Base-by-base conservation (phyloP, 1,140 invertebrate species). In the Hetaerina americana region DNA sequence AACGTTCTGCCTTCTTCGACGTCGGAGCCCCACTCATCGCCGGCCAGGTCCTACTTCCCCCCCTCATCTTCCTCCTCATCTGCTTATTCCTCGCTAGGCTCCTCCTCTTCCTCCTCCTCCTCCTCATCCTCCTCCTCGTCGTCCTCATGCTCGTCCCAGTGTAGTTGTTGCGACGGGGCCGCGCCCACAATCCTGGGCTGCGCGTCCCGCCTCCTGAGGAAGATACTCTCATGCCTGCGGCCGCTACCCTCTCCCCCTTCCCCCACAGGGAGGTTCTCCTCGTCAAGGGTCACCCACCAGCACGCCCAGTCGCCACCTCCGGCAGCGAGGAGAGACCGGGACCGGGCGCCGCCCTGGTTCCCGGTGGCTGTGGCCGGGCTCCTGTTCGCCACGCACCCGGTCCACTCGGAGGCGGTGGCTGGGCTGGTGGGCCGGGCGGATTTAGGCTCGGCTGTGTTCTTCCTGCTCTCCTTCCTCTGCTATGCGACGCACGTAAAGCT, bases 381-480 rank as follows among this genome's bases (percentile, higher is more conserved):
- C 0, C 84, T 96, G 26, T 99, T 98, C 83, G 94, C 96, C 49
- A 89, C 93, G 0, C 97, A 98, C 84, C 97, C 97, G 22, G 89
- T 99, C 75, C 97, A 99, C 82, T 94, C 92, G 27, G 96, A 98
- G 82, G 94, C 95, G 0, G 95, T 98, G 6, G 94, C 95, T 12
- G 95, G 95, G n/a, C 88, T 98, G 67, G 96, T 98, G 12, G 96
- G 97, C 10, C 85, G 95, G 76, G 96, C 96, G 5, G 97, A 99
- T 82, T 84, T 97, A 22, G 88, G 95, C 10, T 93, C 94, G 24
- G 94, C 94, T 77, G 89, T 96, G 74, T 92, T 97, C 81, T 96
- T 93, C 77, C 85, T 98, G 68, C 81, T 92, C 28, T 90, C 94
- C 74, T 92, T 98, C 77, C 84, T 96, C 70, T 85, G 88, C 24